Conservation (phyloP, 1,140 invertebrate genomes). For the Orius insidiosus region DNA sequence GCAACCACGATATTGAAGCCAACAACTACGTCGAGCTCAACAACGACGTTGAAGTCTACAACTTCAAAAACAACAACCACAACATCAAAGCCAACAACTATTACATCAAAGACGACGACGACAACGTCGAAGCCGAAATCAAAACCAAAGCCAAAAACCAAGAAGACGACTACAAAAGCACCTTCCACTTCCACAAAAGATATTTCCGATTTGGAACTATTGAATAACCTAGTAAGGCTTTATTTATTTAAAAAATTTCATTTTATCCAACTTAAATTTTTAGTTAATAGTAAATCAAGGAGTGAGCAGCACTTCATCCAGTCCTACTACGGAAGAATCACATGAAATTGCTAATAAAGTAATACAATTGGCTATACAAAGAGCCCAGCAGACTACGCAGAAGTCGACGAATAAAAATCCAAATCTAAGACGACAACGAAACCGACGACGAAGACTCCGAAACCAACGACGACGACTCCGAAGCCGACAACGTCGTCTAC, state of each 20-base stretch:
- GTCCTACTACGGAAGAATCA: neutral
- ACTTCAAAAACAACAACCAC: slow-evolving; percentile 12
- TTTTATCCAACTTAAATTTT: neutral
- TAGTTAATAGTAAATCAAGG: neutral
- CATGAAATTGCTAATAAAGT: slow-evolving; percentile 3
- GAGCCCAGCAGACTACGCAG: slow-evolving; percentile 10
- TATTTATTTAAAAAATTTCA: no score
- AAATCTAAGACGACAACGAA: no score
- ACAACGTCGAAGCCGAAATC: slow-evolving; percentile 9
- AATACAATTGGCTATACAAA: slow-evolving; percentile 17
- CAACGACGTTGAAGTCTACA: slow-evolving; percentile 12
- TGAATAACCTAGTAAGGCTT: slow-evolving; percentile 18
- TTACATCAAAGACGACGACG: no score
- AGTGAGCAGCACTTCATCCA: neutral
- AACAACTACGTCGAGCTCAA: slow-evolving; percentile 3
- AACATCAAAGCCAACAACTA: slow-evolving; percentile 12
- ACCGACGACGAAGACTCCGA: no score
- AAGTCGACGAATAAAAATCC: neutral
- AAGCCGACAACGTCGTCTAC: neutral
- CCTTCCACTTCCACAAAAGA: slow-evolving; percentile 8
- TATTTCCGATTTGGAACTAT: slow-evolving; percentile 16
- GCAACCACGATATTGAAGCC: no score
- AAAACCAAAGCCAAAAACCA: slow-evolving; percentile 14
- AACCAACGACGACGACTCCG: neutral
- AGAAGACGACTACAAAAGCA: slow-evolving; percentile 6